These are phyloP conservation scores for Diadophis punctatus DNA, from an alignment of 2,113 vertebrate genomes.

Conservation along the genomic window DNA sequence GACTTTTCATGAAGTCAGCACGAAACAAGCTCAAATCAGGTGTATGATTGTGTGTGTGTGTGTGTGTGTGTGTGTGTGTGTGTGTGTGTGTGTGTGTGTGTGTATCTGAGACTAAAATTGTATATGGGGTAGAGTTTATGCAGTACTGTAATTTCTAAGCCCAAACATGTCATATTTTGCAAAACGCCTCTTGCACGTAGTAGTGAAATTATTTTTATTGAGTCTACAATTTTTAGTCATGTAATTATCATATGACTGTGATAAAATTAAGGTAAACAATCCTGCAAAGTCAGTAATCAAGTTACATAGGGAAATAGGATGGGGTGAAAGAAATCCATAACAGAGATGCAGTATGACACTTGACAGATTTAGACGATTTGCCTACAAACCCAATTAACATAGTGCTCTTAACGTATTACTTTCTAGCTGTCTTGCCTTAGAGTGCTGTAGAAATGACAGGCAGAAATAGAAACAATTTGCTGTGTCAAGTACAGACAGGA, in stretches of 20 bases:
- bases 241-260: background rate
- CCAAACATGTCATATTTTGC: background rate
- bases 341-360: background rate
- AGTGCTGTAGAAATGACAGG: background rate
- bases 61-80: too few relatives aligned
- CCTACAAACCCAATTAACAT: rapidly evolving
- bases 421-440: background rate
- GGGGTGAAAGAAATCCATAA: background rate
- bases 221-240: background rate
- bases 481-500: background rate
- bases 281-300: background rate
- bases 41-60: background rate
- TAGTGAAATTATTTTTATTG: background rate
- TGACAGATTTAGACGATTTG: rapidly evolving
- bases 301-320: background rate
- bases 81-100: too few relatives aligned
- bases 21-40: background rate
- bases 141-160: background rate
- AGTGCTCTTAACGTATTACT: rapidly evolving
- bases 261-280: background rate
- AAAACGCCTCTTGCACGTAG: background rate
- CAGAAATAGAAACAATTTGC: background rate
- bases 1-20: background rate
- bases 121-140: background rate
- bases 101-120: background rate